Conservation (phyloP, 1,140 invertebrate species). For the Maniola jurtina region DNA sequence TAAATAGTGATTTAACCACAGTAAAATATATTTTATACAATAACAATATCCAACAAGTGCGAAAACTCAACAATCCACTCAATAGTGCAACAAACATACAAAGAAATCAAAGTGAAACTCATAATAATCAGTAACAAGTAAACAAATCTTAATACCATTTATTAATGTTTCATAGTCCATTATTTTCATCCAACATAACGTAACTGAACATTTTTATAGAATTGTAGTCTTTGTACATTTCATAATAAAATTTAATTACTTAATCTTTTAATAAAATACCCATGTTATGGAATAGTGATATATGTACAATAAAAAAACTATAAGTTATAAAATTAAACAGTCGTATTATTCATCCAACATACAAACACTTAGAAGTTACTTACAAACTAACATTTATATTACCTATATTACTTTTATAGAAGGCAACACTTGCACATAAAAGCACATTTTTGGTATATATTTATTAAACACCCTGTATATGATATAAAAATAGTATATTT, state of each 20-base stretch:
- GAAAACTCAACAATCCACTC: constrained; percentile 68
- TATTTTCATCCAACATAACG: constrained; percentile 9
- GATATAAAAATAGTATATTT: constrained; percentile 69
- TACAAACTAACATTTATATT: constrained; percentile 35
- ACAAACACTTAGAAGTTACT: constrained; percentile 24
- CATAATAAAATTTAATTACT: constrained; percentile 25
- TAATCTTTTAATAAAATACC: constrained; percentile 38
- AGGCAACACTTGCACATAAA: constrained; percentile 72
- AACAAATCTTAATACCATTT: constrained; percentile 1
- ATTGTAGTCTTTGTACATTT: constrained; percentile 35
- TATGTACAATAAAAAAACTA: constrained; percentile 34
- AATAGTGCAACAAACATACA: constrained; percentile 66
- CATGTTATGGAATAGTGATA: constrained; percentile 40
- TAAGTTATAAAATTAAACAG: constrained; percentile 54
- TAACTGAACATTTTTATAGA: not conserved
- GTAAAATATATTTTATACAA: constrained; percentile 50
- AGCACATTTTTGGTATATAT: constrained; percentile 74
- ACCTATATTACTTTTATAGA: constrained; percentile 42
- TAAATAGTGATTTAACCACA: constrained; percentile 57
- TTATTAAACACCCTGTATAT: constrained; percentile 74
- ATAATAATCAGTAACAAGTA: constrained; percentile 14
- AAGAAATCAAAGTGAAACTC: constrained; percentile 32
- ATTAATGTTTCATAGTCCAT: constrained; percentile 3
- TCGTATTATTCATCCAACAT: constrained; percentile 46
- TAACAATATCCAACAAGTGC: constrained; percentile 68